A percentile compares a stretch with the other conserved stretches of the same genome.
Evolutionary conservation across 2,113 vertebrate species (phyloP).

Genomic region (Anoura caudifer): DNA sequence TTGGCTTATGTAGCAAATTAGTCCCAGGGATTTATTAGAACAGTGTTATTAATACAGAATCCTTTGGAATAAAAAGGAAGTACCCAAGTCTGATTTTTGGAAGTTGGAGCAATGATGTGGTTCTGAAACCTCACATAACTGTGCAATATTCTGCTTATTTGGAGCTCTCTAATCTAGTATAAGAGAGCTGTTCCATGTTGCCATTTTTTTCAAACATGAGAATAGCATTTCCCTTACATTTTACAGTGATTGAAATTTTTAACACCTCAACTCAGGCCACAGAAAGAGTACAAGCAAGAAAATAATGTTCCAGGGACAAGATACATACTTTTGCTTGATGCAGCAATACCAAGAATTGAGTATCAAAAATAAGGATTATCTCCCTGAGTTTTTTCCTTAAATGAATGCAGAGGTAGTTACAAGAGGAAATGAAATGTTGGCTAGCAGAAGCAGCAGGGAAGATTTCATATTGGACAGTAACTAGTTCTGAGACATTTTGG

Average conservation of each 20-base stretch:
- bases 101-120: neutral
- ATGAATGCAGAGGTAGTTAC: constrained; percentile 6
- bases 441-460: constrained; percentile 1
- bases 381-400: neutral
- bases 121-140: neutral
- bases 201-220: constrained; percentile 23
- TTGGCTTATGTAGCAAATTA: neutral
- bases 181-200: neutral
- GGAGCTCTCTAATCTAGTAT: neutral
- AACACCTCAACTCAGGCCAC: constrained; percentile 18
- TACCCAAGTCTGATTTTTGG: neutral
- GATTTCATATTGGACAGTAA: neutral
- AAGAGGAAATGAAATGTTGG: constrained; percentile 48
- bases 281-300: constrained; percentile 27
- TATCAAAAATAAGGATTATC: neutral
- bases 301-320: constrained; percentile 24
- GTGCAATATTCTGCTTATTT: neutral
- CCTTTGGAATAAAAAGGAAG: neutral
- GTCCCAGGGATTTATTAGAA: neutral
- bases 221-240: constrained; percentile 15
- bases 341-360: neutral
- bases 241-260: constrained; percentile 47
- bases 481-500: constrained; percentile 16
- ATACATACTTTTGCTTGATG: neutral
- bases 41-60: neutral